phyloP scores from a whole-genome alignment of 1,140 invertebrate species.

The Meloidogyne floridensis region DNA sequence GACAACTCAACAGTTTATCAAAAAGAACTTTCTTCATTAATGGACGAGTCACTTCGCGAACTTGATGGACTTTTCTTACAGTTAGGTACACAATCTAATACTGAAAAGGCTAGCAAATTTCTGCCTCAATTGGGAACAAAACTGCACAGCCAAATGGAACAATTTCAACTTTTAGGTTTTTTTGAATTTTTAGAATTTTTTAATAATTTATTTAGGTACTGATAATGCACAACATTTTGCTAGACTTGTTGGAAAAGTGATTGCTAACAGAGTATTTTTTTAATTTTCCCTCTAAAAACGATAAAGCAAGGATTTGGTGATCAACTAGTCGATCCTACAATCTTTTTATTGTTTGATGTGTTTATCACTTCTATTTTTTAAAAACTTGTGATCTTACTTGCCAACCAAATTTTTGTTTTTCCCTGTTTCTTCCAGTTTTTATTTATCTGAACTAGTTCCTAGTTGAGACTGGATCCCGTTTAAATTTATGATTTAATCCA shows the following conservation, averaged over 20 bases:
- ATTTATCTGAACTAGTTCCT: too few species aligned
- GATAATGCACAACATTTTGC: slow-evolving; percentile 53
- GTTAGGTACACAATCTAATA: slow-evolving; percentile 34
- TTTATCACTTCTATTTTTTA: too few species aligned
- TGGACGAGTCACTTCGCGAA: slow-evolving; percentile 47
- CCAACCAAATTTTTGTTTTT: too few species aligned
- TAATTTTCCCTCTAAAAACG: too few species aligned
- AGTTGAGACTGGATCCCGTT: too few species aligned
- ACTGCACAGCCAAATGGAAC: slow-evolving; percentile 57
- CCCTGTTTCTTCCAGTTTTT: too few species aligned
- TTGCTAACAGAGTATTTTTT: slow-evolving; percentile 37
- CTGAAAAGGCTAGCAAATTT: slow-evolving; percentile 38
- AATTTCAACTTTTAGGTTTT: slow-evolving; percentile 56
- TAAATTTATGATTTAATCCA: too few species aligned
- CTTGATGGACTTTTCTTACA: slow-evolving; percentile 55
- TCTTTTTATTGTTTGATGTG: too few species aligned
- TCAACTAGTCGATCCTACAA: not conserved
- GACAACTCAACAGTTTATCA: slow-evolving; percentile 36
- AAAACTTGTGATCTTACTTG: too few species aligned
- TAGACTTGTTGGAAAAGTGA: slow-evolving; percentile 50
- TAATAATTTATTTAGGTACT: slow-evolving; percentile 42
- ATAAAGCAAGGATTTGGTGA: not conserved
- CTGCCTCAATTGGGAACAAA: slow-evolving; percentile 42
- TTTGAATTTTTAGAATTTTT: slow-evolving; percentile 6
- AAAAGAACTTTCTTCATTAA: slow-evolving; percentile 47